Conservation (phyloP, 2,797 vertebrate genomes). For the Pteropus rufus region DNA sequence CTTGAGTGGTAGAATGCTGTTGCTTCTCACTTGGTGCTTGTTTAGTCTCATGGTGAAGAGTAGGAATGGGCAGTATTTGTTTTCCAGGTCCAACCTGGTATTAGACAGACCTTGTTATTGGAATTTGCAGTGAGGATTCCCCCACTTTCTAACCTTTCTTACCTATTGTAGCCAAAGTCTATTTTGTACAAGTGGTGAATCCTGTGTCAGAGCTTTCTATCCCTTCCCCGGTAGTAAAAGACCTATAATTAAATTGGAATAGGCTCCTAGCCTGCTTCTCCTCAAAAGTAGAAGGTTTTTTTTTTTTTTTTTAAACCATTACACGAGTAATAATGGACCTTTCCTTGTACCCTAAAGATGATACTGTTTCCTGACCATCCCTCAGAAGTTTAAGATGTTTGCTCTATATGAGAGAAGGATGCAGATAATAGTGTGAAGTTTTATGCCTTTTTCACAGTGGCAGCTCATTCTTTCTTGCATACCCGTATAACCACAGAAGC, state of each 20-base stretch:
- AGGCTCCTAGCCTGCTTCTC: background rate
- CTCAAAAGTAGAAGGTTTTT: background rate
- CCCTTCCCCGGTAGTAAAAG: too few species aligned
- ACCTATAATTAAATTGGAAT: background rate
- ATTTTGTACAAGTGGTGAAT: background rate
- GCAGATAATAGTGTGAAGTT: background rate
- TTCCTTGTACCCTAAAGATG: background rate
- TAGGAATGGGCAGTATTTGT: background rate
- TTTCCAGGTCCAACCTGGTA: background rate
- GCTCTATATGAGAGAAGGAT: background rate
- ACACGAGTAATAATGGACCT: background rate
- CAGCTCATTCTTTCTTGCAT: background rate
- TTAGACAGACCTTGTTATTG: background rate
- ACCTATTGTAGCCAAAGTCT: background rate
- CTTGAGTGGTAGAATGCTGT: background rate
- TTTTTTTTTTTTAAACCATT: background rate
- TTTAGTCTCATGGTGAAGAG: accelerated
- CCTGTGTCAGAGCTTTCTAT: background rate
- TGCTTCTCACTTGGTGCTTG: background rate
- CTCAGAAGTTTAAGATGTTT: background rate
- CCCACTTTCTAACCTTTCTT: background rate
- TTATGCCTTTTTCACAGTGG: background rate
- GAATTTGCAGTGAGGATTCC: background rate
- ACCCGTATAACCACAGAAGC: background rate
- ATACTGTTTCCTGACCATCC: background rate